These are phyloP conservation scores for Lepus timidus DNA, from an alignment of 2,113 vertebrate genomes.

Conservation along the genomic window DNA sequence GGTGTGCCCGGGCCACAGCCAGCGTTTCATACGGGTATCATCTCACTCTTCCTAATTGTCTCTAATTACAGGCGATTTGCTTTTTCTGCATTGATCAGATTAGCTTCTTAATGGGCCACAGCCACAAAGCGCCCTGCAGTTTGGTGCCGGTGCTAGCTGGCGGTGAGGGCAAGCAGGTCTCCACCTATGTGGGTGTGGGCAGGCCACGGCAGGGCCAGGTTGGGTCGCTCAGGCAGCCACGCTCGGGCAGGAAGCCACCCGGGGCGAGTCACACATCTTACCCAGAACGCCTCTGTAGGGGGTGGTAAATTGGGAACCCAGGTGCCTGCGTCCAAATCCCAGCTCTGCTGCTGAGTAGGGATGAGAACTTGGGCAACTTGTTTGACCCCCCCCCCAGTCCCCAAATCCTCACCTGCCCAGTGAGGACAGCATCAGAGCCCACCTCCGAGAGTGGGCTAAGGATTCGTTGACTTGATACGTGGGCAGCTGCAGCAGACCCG, in stretches of 20 bases:
- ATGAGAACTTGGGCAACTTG: not conserved
- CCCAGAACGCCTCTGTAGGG: not conserved
- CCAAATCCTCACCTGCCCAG: not conserved
- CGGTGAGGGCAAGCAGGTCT: not conserved
- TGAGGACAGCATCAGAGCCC: accelerated
- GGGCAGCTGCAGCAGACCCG: not conserved
- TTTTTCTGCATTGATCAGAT: conserved; percentile 78
- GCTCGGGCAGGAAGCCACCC: not conserved
- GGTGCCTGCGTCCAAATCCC: conserved; percentile 24
- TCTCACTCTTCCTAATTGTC: conserved; percentile 69
- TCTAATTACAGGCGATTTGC: conserved; percentile 81
- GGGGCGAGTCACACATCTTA: not conserved
- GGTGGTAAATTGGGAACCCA: not conserved
- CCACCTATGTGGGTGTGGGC: not conserved
- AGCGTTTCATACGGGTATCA: conserved; percentile 60
- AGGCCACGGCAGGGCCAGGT: not conserved
- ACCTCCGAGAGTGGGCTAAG: not conserved
- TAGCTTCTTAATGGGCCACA: conserved; percentile 67
- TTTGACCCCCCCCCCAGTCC: not conserved
- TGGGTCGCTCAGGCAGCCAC: not conserved
- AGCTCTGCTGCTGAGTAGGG: not conserved
- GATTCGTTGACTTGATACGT: not conserved
- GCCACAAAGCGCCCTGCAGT: conserved; percentile 70
- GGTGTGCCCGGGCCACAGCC: conserved; percentile 7
- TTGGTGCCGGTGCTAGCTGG: not conserved